Evolutionary conservation across 2,888 invertebrate species (phyloP).

Genomic region (Ethmia dodecea): DNA sequence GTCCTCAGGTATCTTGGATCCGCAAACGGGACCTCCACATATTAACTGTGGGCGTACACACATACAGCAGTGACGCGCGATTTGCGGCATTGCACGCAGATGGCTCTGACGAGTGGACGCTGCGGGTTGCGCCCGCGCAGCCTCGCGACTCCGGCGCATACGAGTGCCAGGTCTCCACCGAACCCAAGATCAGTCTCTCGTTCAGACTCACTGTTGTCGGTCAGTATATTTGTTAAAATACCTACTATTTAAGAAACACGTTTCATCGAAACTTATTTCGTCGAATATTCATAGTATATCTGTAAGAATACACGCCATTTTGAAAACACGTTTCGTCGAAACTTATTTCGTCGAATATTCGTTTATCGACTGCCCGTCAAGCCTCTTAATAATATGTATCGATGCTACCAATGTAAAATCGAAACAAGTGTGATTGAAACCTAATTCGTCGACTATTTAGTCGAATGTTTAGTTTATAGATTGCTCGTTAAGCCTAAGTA

Average conservation of each 20-base stretch:
- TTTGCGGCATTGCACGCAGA: constrained; percentile 81
- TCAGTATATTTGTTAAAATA: constrained; percentile 58
- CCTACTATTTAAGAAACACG: neutral
- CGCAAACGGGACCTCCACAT: constrained; percentile 88
- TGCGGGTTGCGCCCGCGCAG: constrained; percentile 73
- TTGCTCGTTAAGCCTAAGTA: too few species aligned
- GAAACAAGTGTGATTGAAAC: too few species aligned
- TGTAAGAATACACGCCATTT: neutral
- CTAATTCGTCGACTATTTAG: too few species aligned
- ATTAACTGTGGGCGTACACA: constrained; percentile 79
- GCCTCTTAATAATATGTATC: too few species aligned
- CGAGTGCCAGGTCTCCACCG: constrained; percentile 94
- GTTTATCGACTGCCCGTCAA: too few species aligned
- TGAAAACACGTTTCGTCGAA: too few species aligned
- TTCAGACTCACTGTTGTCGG: constrained; percentile 87
- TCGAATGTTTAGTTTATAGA: too few species aligned
- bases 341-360: too few species aligned
- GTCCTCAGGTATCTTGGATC: constrained; percentile 89
- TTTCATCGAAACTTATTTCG: neutral
- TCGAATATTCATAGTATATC: neutral
- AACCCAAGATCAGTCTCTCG: constrained; percentile 89
- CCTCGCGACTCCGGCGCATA: constrained; percentile 91
- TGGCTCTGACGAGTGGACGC: constrained; percentile 82
- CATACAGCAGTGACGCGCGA: constrained; percentile 81
- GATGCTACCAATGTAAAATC: too few species aligned